phyloP scores from a whole-genome alignment of 2,113 vertebrate species.

The Pholis gunnellus region DNA sequence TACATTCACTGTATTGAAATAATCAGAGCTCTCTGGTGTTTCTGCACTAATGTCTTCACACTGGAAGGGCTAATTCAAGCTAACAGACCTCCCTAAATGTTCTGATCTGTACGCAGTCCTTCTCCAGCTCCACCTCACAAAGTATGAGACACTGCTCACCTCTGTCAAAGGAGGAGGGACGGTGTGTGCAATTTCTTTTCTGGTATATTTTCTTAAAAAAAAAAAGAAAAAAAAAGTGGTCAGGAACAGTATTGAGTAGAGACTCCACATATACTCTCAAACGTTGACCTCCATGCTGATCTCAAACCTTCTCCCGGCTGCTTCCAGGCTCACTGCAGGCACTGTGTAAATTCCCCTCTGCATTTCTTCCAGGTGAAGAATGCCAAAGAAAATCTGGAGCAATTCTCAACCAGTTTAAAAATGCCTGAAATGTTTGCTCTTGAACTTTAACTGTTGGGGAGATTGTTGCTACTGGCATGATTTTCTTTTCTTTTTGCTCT shows the following conservation, averaged over 20 bases:
- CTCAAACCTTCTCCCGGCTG: slow-evolving; percentile 58
- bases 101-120: not conserved
- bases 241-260: slow-evolving; percentile 34
- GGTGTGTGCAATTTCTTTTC: slow-evolving; percentile 36
- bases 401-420: slow-evolving; percentile 77
- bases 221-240: not conserved
- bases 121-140: slow-evolving; percentile 25
- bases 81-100: not conserved
- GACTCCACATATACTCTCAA: slow-evolving; percentile 47
- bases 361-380: slow-evolving; percentile 72
- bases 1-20: not conserved
- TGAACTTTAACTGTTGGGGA: slow-evolving; percentile 68
- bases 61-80: not conserved
- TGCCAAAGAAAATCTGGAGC: slow-evolving; percentile 75
- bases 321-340: slow-evolving; percentile 70
- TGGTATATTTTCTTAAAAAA: slow-evolving; percentile 37
- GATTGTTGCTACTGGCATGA: slow-evolving; percentile 71
- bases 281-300: slow-evolving; percentile 66
- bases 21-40: not conserved
- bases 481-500: slow-evolving; percentile 47
- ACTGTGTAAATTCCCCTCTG: slow-evolving; percentile 72
- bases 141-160: slow-evolving; percentile 20
- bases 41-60: not conserved
- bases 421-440: slow-evolving; percentile 79
- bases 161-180: slow-evolving; percentile 23